These are phyloP conservation scores for Bembecia ichneumoniformis DNA, from an alignment of 2,888 invertebrate genomes.

Conservation along the genomic window DNA sequence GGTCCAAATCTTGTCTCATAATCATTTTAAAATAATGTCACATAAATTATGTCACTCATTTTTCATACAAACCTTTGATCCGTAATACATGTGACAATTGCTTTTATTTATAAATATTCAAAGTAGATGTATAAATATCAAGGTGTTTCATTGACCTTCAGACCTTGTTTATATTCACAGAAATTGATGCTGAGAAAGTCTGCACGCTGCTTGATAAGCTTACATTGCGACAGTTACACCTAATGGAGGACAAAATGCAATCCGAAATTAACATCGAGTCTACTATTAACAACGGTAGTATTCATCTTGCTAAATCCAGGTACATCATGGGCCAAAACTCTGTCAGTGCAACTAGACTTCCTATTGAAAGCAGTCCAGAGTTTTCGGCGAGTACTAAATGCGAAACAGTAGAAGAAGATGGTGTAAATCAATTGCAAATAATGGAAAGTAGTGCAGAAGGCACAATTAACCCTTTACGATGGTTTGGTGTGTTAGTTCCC, in stretches of 20 bases:
- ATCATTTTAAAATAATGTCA: no score
- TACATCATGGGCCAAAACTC: constrained; percentile 84
- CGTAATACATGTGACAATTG: no score
- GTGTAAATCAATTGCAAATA: constrained; percentile 50
- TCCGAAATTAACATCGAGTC: constrained; percentile 79
- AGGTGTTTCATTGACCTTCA: no score
- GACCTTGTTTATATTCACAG: neutral
- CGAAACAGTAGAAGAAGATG: constrained; percentile 47
- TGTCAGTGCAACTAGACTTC: constrained; percentile 79
- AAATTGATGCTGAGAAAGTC: constrained; percentile 37
- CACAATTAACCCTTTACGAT: constrained; percentile 79
- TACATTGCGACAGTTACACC: constrained; percentile 76
- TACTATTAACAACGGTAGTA: constrained; percentile 77
- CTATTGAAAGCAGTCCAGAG: constrained; percentile 74
- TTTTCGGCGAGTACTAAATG: constrained; percentile 51
- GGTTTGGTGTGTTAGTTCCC: constrained; percentile 91
- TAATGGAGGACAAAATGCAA: constrained; percentile 81
- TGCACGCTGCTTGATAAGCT: constrained; percentile 78
- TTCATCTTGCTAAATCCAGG: constrained; percentile 81
- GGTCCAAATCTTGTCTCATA: no score
- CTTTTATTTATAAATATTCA: no score
- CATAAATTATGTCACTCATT: no score
- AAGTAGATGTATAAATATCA: no score
- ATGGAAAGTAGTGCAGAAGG: constrained; percentile 35
- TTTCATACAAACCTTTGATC: no score